Evolutionary conservation across 2,888 invertebrate species (phyloP).

Genomic region (Stomorhina lunata): DNA sequence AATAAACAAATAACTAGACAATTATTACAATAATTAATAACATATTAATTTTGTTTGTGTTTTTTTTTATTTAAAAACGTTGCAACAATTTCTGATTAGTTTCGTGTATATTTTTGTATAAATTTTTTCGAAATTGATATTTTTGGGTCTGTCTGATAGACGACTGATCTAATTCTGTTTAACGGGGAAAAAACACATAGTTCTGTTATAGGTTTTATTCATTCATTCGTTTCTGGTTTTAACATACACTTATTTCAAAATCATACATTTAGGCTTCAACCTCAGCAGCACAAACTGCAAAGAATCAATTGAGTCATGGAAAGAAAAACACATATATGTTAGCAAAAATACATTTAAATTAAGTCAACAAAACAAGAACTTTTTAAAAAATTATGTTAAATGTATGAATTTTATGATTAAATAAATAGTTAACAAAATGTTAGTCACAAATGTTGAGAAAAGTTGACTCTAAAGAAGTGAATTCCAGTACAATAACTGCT

Average conservation of each 20-base stretch:
- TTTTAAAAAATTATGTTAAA: neutral
- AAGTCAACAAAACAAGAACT: constrained; percentile 25
- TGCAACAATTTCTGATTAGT: too few relatives aligned
- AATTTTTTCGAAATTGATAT: too few relatives aligned
- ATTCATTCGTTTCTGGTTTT: neutral
- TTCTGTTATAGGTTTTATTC: neutral
- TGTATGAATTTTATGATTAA: constrained; percentile 1
- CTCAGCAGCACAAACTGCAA: constrained; percentile 80
- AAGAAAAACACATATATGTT: constrained; percentile 67
- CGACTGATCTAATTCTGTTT: too few relatives aligned
- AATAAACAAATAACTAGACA: too few relatives aligned
- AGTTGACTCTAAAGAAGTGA: neutral
- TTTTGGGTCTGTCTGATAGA: too few relatives aligned
- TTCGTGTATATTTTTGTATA: too few relatives aligned
- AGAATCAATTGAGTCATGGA: constrained; percentile 79
- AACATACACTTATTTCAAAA: constrained; percentile 53
- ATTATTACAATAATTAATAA: neutral
- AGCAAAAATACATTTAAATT: constrained; percentile 35
- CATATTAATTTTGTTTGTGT: too few relatives aligned
- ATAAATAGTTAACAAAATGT: constrained; percentile 56
- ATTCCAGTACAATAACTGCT: neutral
- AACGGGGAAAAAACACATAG: neutral
- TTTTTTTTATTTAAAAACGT: too few relatives aligned
- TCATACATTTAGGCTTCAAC: constrained; percentile 77
- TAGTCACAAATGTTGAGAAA: constrained; percentile 70